Conservation (phyloP, 1,140 invertebrate genomes). For the Diabrotica undecimpunctata region DNA sequence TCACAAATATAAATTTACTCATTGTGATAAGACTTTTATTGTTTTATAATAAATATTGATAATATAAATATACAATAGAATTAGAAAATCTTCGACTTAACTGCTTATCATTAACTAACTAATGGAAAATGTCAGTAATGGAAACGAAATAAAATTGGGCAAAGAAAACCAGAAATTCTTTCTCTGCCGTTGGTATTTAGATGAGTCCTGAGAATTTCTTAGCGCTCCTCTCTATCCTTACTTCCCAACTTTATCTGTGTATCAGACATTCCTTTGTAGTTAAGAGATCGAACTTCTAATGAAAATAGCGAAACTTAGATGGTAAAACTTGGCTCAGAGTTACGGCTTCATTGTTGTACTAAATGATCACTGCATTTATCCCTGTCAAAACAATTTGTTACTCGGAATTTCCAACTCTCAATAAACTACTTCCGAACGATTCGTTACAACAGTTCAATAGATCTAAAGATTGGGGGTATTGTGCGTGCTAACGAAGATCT, state of each 20-base stretch:
- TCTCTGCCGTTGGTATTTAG: no score
- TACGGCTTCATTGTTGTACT: conserved; percentile 17
- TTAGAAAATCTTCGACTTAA: no score
- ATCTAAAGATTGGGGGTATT: not conserved
- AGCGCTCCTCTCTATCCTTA: not conserved
- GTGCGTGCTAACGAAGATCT: not conserved
- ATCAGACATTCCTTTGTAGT: not conserved
- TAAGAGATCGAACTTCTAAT: conserved; percentile 14
- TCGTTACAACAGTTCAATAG: conserved; percentile 16
- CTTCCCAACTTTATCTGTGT: not conserved
- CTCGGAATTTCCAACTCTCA: conserved; percentile 7
- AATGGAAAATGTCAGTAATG: no score
- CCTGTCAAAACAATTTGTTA: conserved; percentile 16
- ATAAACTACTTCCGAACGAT: conserved; percentile 11
- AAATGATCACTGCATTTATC: conserved; percentile 19
- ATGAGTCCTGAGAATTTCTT: no score
- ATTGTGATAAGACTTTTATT: no score
- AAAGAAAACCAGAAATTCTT: no score
- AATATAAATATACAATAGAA: no score
- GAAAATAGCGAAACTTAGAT: conserved; percentile 20
- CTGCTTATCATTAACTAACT: no score
- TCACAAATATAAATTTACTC: no score
- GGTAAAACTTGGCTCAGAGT: conserved; percentile 11
- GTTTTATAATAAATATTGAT: no score
- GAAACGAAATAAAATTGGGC: no score